Percentiles rank a stretch among this genome's conserved stretches.
phyloP scores from a whole-genome alignment of 2,888 invertebrate species.

The Idaea straminata region DNA sequence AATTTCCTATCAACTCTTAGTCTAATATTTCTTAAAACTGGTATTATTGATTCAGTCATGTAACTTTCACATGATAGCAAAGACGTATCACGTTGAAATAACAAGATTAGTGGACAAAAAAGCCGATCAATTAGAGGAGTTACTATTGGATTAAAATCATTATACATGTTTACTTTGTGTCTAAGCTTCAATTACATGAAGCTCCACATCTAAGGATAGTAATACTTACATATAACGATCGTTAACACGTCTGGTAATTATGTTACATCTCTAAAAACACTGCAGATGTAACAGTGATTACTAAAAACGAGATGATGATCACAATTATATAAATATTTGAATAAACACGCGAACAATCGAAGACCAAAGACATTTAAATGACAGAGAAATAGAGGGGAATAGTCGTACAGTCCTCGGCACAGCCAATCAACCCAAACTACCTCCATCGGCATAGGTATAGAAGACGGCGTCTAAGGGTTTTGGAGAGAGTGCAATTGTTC shows the following conservation, averaged over 20 bases:
- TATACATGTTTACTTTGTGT: neutral
- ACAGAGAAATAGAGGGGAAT: neutral
- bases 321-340: neutral
- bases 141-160: constrained; percentile 30
- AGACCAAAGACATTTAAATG: neutral
- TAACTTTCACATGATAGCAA: constrained; percentile 13
- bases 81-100: constrained; percentile 35
- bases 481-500: neutral
- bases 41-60: constrained; percentile 11
- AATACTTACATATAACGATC: neutral
- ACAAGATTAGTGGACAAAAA: constrained; percentile 39
- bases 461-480: neutral
- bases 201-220: no score
- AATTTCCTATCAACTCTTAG: neutral
- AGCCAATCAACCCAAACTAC: neutral
- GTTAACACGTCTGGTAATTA: neutral
- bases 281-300: neutral
- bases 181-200: neutral
- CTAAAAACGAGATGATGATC: neutral
- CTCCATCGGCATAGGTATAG: no score
- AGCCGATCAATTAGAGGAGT: constrained; percentile 30
- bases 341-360: neutral
- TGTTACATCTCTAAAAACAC: neutral
- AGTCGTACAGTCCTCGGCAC: neutral
- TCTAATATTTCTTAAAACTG: neutral